Evolutionary conservation across 30 jellyfish, hydroid and myxozoan species (phyloP).

Genomic region (Catostylus mosaicus): DNA sequence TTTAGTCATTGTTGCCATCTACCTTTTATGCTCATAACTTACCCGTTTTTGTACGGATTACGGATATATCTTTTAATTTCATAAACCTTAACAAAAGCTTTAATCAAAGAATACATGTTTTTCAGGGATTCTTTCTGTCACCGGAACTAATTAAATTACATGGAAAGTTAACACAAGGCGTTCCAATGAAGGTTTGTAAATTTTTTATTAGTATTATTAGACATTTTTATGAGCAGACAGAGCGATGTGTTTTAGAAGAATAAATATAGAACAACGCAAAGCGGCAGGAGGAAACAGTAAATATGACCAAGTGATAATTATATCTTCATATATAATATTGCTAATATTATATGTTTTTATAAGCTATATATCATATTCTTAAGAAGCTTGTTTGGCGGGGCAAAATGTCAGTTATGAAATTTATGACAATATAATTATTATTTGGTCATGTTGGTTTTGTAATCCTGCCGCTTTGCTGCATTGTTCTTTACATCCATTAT

Average conservation of each 20-base stretch:
- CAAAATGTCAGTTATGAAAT: too few relatives aligned
- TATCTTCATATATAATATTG: too few relatives aligned
- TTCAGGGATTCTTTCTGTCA: conserved; percentile 93
- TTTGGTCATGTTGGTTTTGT: too few relatives aligned
- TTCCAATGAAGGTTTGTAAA: conserved; percentile 91
- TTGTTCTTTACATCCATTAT: too few relatives aligned
- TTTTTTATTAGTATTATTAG: neutral
- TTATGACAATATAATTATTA: too few relatives aligned
- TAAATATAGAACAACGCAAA: too few relatives aligned
- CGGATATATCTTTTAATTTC: neutral
- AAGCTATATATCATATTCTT: too few relatives aligned
- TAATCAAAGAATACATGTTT: neutral
- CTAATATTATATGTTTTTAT: too few relatives aligned
- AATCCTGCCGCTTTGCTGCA: too few relatives aligned
- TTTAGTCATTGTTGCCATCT: neutral
- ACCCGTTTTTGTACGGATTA: neutral
- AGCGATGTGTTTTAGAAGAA: conserved; percentile 10
- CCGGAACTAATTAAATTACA: conserved; percentile 89
- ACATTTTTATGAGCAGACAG: neutral
- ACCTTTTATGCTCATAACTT: neutral
- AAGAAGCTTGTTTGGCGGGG: too few relatives aligned
- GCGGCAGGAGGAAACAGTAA: too few relatives aligned
- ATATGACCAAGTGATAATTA: too few relatives aligned
- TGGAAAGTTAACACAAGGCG: conserved; percentile 98
- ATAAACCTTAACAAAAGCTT: neutral